Base-by-base conservation (phyloP, 2,113 vertebrate genomes). In the Ivindomyrus marchei region DNA sequence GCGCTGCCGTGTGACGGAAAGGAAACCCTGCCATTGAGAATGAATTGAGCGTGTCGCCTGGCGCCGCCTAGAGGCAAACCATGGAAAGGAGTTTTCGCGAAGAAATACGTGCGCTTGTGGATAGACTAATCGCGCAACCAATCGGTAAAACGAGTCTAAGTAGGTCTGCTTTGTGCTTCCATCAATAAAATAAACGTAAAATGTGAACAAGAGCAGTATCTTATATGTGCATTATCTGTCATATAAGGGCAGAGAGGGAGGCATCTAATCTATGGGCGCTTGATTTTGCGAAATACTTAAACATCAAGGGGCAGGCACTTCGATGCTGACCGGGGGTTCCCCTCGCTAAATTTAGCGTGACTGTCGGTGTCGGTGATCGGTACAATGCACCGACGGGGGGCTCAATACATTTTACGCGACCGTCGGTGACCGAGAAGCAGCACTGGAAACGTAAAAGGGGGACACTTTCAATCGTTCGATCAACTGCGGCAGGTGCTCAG, bases 1-100 rank as follows among this genome's bases (percentile, higher is more conserved):
- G 15, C 15, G 45, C 9, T 88, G 77, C 88, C 50, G 50, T 47
- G 88, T 89, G 74, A 89, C 88, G 45, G 88, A 83, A 46, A 83
- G 31, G 36, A 83, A 84, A 52, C 49, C 70, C 74, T n/a, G 31
- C 88, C 88, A 36, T 56, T 50, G 17, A 42, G 46, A 83, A 52
- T n/a, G 70, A 36, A 39, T 53, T 15, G 88, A 21, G 31, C 24
- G 36, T 53, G 88, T 27, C 21, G 70, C 77, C 31, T 80, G 77
- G 50, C 88, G 70, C 88, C 88, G 11, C 88, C 74, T 80, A 50
- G 36, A 27, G 70, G 88, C 46, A n/a, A 45, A 11, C 46, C 24
- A 49, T 8, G 17, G 31, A 53, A 52, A 42, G 27, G 27, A 31
- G 4, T 31, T 50, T 50, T 17, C 31, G 17, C 36, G 15, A 77